Evolutionary conservation across 2,797 vertebrate genomes (phyloP), one percentile per base, ranked within the genome.

Genomic region (Microctenopoma stevenorrisi): DNA sequence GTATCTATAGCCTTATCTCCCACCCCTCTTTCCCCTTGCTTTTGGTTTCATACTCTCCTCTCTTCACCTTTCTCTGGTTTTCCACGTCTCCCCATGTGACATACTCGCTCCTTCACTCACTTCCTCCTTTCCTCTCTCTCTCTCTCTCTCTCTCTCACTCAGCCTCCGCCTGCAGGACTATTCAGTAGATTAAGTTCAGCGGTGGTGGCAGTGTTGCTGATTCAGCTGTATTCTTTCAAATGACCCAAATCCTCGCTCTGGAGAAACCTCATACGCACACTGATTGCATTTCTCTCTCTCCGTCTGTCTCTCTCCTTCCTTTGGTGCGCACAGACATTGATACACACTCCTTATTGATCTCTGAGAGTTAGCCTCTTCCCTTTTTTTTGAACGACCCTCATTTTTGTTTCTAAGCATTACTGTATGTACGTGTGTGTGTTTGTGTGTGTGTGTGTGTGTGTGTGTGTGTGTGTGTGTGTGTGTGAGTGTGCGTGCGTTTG

Each of bases 221-320:
- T 91, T 99, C 96, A 97, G 96, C 96, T 78, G 69, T 87, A 88
- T 94, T 96, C 93, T 94, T 96, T 94, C 93, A 95, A 96, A 94
- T 95, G 96, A 96, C 96, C 97, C 94, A 95, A 95, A 96, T 97
- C 95, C 94, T 93, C 94, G 93, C 94, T 94, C 89, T 89, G 91
- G 91, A 95, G 95, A 94, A 96, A 96, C 95, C 94, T 95, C 95
- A 93, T 91, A 94, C 80, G 63, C 76, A 61, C 72, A 26, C 93
- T 95, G 95, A 96, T 94, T 86, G 93, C 93, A 94, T 95, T 94
- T 82, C 43, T 82, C 37, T 58, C 47, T 60, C 64, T 75, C 47
- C 62, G 55, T 79, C 74, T 84, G 69, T 74, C 71, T 76, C 67
- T 76, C 67, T 63, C 49, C 40, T 68, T 54, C 61, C 52, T 73